Evolutionary conservation across 2,113 vertebrate genomes (phyloP).

Genomic region (Callochromis pleurospilus): DNA sequence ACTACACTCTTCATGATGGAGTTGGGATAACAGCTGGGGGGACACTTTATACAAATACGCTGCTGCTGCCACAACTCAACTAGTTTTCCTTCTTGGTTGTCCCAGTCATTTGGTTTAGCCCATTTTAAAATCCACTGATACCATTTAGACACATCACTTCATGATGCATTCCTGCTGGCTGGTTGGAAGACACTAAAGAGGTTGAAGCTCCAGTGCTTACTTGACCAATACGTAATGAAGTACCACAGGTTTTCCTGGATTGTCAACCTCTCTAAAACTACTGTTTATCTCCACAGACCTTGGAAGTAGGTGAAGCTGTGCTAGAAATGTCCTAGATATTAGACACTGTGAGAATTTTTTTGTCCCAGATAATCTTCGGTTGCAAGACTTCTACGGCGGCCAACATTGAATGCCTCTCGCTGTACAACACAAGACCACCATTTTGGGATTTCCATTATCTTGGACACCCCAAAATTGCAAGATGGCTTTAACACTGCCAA

Average conservation of each 20-base stretch:
- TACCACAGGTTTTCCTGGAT: not conserved
- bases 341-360: not conserved
- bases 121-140: not conserved
- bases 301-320: not conserved
- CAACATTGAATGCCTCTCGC: not conserved
- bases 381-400: not conserved
- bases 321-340: not conserved
- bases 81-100: not conserved
- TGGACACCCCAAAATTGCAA: not conserved
- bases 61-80: not conserved
- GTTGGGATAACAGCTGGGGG: not conserved
- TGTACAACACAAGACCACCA: not conserved
- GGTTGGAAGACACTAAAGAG: not conserved
- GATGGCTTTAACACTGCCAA: not conserved
- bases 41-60: not conserved
- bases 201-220: not conserved
- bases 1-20: not conserved
- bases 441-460: not conserved
- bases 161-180: not conserved
- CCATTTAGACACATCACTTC: not conserved
- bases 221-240: not conserved
- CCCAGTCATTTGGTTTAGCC: not conserved
- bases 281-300: not conserved
- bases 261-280: not conserved
- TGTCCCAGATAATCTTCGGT: not conserved